These are phyloP conservation scores for Aphidoletes aphidimyza DNA, from an alignment of 2,888 invertebrate species.

Conservation along the genomic window DNA sequence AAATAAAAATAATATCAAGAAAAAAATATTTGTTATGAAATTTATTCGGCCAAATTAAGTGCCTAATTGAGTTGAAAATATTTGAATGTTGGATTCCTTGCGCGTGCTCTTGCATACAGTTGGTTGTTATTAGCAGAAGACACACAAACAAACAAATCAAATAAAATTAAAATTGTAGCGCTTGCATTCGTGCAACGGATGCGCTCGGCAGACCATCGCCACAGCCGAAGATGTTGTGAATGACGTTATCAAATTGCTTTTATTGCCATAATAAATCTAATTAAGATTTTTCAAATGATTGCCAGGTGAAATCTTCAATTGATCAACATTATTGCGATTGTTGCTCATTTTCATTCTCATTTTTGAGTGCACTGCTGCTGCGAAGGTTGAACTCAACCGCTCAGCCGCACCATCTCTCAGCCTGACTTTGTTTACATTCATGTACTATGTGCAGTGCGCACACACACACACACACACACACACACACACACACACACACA, in stretches of 20 bases:
- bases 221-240: neutral
- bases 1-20: too few relatives aligned
- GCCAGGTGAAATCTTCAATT: constrained; percentile 45
- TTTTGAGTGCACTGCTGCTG: neutral
- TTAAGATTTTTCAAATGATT: constrained; percentile 42
- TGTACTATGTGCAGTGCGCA: too few relatives aligned
- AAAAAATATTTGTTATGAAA: neutral
- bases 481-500: too few relatives aligned
- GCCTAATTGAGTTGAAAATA: neutral
- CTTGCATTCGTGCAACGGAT: too few relatives aligned
- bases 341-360: neutral
- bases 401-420: too few relatives aligned
- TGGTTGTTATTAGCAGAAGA: neutral
- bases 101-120: neutral
- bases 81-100: neutral
- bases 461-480: too few relatives aligned
- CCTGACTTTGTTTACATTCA: too few relatives aligned
- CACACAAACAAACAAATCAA: too few relatives aligned
- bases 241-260: constrained; percentile 19
- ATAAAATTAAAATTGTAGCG: too few relatives aligned
- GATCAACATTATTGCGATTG: constrained; percentile 9
- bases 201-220: neutral
- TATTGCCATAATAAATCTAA: constrained; percentile 20
- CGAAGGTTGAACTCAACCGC: neutral
- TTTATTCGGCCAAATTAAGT: neutral